Conservation (phyloP, 2,797 vertebrate species). For the Gambelia wislizenii region DNA sequence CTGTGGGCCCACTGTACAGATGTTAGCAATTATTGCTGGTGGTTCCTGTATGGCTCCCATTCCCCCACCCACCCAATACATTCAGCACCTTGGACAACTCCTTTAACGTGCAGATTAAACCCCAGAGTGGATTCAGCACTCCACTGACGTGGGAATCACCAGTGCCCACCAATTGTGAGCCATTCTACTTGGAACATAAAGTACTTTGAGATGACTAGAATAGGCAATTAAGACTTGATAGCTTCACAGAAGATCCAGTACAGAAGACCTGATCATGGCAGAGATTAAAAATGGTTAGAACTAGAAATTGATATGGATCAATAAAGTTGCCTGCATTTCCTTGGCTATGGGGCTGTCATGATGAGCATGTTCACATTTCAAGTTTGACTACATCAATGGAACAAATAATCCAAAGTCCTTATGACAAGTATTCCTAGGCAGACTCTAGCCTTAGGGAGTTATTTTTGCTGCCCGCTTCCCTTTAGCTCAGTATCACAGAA, state of each 20-base stretch:
- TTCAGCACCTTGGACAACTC: no score
- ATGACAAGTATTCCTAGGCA: not conserved
- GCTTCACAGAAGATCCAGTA: no score
- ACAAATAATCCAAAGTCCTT: not conserved
- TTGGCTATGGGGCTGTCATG: not conserved
- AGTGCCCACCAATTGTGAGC: not conserved
- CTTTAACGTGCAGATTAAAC: no score
- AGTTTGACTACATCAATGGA: not conserved
- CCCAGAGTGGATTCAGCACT: no score
- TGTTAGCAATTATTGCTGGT: no score
- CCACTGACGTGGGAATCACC: not conserved
- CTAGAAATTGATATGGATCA: not conserved
- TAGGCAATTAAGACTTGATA: not conserved
- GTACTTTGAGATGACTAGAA: not conserved
- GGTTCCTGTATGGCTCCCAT: no score
- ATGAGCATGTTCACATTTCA: not conserved
- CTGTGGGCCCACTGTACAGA: no score
- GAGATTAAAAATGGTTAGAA: not conserved
- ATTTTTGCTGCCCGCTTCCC: not conserved
- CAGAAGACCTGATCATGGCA: not conserved
- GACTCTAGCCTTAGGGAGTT: not conserved
- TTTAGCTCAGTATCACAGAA: not conserved
- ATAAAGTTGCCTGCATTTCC: not conserved
- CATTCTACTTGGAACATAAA: not conserved
- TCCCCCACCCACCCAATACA: no score